Evolutionary conservation across 2,113 vertebrate species (phyloP), one percentile per base, ranked within the genome.

Genomic region (Gobiocypris rarus): DNA sequence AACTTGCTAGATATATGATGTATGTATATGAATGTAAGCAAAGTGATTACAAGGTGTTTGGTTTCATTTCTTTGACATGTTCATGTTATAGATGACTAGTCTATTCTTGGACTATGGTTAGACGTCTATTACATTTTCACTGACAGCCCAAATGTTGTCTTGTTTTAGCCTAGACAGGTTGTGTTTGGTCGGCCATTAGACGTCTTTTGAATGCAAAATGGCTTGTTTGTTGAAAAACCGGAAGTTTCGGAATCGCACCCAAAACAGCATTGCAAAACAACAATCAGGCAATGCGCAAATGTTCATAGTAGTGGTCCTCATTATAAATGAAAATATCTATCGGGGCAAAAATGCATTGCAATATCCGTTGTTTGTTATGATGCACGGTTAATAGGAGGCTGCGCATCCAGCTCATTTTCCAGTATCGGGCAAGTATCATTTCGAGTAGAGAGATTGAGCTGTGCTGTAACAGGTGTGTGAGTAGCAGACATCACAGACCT

Each of bases 401-500:
- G 69, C 26, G 0, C 43, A 34, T 24, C 34, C 41, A 50, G 8
- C 74, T 69, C 48, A 73, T 45, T 52, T 77, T 28, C 31, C 28
- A 83, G 59, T 63, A 79, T 71, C 38, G 38, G 38, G 22, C 77
- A 56, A 69, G 41, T 54, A n/a, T 84, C 73, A 70, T 52, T 70
- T 75, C 73, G 34, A 50, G 56, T 45, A 28, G 45, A 52, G 73
- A 31, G 59, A 85, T 75, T 83, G 84, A 81, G 81, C 81, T 61
- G 61, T 84, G 76, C 70, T 65, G 87, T 84, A 88, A 86, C 87
- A 86, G 87, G 87, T 86, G 84, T 61, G n/a, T 86, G 85, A 82
- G 93, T 15, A 86, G 85, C 92, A 89, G 91, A 91, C 91, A 93
- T 92, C 93, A 88, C 91, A 95, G 93, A 94, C 94, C 95, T 93